Evolutionary conservation across 1,140 invertebrate species (phyloP), one percentile per base, ranked within the genome.

Genomic region (Tetragnatha versicolor): DNA sequence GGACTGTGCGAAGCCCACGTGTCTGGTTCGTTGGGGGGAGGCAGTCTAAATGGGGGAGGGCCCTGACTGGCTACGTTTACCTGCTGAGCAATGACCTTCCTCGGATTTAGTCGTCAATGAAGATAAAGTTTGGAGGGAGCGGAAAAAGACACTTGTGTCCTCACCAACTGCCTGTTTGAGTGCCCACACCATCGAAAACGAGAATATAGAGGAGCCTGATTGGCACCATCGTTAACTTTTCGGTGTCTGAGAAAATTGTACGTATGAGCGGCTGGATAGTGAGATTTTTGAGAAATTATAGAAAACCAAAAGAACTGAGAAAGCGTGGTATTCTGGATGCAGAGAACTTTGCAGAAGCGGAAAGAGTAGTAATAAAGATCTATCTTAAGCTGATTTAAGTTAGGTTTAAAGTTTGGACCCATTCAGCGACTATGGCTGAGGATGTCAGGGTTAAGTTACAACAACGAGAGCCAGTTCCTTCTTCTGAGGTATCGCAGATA

Each of bases 321-420:
- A 61, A 61, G 33, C 20, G n/a, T 10, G 76, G 39, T 27, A 42
- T 2, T 42, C 37, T 79, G 4, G 17, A 37, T 69, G 33, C 61
- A 42, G 37, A 58, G 7, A 65, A 79, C 35, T 35, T 79, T 49
- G 31, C 17, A 12, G 75, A 78, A 55, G 75, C 75, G 12, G 61
- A 78, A 35, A 66, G 58, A 47, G 39, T 20, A 78, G 5, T 78
- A 39, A 47, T 68, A 20, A 66, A 68, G 10, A 68, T 66, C 51
- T 69, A 79, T 35, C 6, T 37, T 37, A 69, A 35, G 6, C 2
- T 27, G 60, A 60, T 39, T 1, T 31, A 20, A 20, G 35, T 31
- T 42, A 76, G 20, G n/a, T 63, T 51, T 29, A 66, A 37, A 78
- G 68, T 42, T 29, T 78, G 17, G 47, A 53, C 27, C 9, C 7